These are phyloP conservation scores for Nymphalis io DNA, from an alignment of 1,140 invertebrate genomes.

Conservation along the genomic window DNA sequence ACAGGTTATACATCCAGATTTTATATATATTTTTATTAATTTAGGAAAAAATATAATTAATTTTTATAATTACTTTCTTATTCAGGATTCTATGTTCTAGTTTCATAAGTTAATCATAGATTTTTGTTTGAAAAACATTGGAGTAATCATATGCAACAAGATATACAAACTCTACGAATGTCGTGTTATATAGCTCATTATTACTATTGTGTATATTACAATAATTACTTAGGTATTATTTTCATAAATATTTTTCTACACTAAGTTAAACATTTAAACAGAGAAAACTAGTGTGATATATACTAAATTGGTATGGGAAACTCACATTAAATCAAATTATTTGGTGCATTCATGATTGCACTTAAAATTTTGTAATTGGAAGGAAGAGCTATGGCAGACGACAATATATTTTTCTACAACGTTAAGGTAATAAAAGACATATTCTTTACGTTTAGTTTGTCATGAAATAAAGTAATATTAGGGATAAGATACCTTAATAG, in stretches of 20 bases:
- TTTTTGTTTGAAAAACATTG: slow-evolving; percentile 21
- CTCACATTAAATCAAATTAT: neutral
- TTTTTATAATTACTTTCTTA: slow-evolving; percentile 16
- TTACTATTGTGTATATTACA: slow-evolving; percentile 38
- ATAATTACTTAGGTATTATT: slow-evolving; percentile 28
- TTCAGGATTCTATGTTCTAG: slow-evolving; percentile 19
- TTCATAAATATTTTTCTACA: slow-evolving; percentile 32
- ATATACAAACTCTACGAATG: slow-evolving; percentile 41
- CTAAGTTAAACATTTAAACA: slow-evolving; percentile 37
- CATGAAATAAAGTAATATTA: slow-evolving; percentile 30
- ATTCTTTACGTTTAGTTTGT: slow-evolving; percentile 22
- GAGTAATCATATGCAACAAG: slow-evolving; percentile 37
- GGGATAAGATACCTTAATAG: slow-evolving; percentile 45
- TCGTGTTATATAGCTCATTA: slow-evolving; percentile 37
- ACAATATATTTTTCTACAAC: neutral
- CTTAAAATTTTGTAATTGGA: neutral
- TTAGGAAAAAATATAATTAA: slow-evolving; percentile 26
- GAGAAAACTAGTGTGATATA: slow-evolving; percentile 23
- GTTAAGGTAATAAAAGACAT: neutral
- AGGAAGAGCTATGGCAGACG: neutral
- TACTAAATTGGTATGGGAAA: slow-evolving; percentile 1
- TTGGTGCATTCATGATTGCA: neutral
- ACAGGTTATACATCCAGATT: slow-evolving; percentile 6
- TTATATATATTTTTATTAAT: slow-evolving; percentile 14
- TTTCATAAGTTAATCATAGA: slow-evolving; percentile 9